phyloP scores from a whole-genome alignment of 2,113 vertebrate species.

The Thunnus maccoyii region DNA sequence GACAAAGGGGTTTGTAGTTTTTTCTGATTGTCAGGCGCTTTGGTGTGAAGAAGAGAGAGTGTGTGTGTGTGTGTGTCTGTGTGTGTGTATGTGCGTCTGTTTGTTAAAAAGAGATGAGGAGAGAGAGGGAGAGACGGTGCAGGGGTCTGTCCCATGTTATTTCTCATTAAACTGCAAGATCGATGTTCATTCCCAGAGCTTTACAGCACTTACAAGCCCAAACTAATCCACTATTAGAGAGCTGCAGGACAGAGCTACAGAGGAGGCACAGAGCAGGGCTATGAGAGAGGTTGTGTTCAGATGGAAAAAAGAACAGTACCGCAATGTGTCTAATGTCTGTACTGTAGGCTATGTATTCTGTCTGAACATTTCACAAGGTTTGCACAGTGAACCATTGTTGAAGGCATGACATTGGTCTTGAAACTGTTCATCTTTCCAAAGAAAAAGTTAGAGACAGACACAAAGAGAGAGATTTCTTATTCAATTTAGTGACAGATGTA shows the following conservation, averaged over 20 bases:
- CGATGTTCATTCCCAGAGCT: slow-evolving; percentile 65
- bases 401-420: background rate
- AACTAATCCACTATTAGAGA: slow-evolving; percentile 57
- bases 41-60: slow-evolving; percentile 27
- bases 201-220: slow-evolving; percentile 65
- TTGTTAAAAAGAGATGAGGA: slow-evolving; percentile 24
- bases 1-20: slow-evolving; percentile 8
- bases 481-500: slow-evolving; percentile 9
- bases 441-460: background rate
- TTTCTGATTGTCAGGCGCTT: slow-evolving; percentile 44
- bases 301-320: background rate
- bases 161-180: slow-evolving; percentile 70
- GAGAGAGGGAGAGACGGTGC: slow-evolving; percentile 14
- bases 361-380: slow-evolving; percentile 1
- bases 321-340: background rate
- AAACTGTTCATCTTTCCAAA: background rate
- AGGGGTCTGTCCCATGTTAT: slow-evolving; percentile 43
- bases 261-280: slow-evolving; percentile 13
- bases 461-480: background rate
- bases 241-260: slow-evolving; percentile 27
- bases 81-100: background rate
- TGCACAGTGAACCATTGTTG: background rate
- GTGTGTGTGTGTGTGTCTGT: background rate
- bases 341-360: background rate
- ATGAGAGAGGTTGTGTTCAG: background rate